phyloP scores from a whole-genome alignment of 2,797 vertebrate species.

The Schizopygopsis malacanthus region DNA sequence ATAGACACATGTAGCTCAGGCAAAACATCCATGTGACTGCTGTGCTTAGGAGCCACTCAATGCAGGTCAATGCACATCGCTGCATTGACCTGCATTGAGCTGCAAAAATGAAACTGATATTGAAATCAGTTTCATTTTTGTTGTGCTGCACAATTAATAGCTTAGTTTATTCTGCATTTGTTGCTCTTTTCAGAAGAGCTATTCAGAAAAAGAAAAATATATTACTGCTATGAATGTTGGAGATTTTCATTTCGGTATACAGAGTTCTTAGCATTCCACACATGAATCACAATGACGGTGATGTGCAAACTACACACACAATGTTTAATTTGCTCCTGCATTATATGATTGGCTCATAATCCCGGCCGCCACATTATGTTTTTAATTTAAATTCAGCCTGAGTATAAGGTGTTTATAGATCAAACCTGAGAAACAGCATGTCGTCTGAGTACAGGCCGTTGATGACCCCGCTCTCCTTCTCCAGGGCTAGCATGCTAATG shows the following conservation, averaged over 20 bases:
- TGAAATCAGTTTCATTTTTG: not conserved
- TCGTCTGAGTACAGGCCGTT: constrained; percentile 98
- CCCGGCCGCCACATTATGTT: not conserved
- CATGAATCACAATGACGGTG: too few species aligned
- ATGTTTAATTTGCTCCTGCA: not conserved
- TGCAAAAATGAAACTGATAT: too few species aligned
- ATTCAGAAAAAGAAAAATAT: not conserved
- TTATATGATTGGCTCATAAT: not conserved
- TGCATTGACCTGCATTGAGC: too few species aligned
- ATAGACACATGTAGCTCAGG: not conserved
- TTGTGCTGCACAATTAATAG: too few species aligned
- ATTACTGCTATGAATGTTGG: not conserved
- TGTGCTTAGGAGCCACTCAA: not conserved
- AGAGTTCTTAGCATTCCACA: not conserved
- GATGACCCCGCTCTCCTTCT: constrained; percentile 98
- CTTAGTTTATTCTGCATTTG: not conserved
- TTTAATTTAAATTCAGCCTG: not conserved
- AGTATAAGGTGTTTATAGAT: not conserved
- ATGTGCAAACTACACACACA: too few species aligned
- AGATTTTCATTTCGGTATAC: not conserved
- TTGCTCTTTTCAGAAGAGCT: not conserved
- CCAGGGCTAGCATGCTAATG: constrained; percentile 97
- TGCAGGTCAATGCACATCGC: not conserved
- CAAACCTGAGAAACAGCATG: constrained; percentile 97
- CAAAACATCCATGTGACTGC: not conserved